phyloP scores from a whole-genome alignment of 1,140 invertebrate genomes.

The Nixonia krombeini region DNA sequence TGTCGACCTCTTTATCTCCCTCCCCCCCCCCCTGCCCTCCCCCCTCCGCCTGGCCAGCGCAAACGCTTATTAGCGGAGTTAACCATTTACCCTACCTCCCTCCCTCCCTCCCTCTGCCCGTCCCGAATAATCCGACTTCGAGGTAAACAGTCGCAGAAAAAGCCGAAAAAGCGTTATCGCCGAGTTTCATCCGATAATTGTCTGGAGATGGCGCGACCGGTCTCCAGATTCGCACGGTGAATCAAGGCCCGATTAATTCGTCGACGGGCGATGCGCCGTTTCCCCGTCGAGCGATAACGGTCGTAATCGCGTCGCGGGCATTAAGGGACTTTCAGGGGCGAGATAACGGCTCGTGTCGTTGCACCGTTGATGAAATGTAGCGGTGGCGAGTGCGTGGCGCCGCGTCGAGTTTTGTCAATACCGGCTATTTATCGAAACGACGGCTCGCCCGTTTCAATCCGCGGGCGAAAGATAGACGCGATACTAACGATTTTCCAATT shows the following conservation, averaged over 20 bases:
- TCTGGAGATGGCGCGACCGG: too few species aligned
- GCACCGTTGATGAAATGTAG: constrained; percentile 12
- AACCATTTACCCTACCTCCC: constrained; percentile 28
- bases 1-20: constrained; percentile 24
- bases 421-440: constrained; percentile 37
- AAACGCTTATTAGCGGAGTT: constrained; percentile 52
- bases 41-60: too few species aligned
- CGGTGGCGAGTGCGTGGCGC: constrained; percentile 1
- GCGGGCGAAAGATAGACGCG: constrained; percentile 52
- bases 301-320: too few species aligned
- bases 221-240: too few species aligned
- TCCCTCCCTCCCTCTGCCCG: too few species aligned
- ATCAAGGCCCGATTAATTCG: too few species aligned
- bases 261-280: too few species aligned
- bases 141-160: too few species aligned
- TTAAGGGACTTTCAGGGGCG: too few species aligned
- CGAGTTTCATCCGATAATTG: constrained; percentile 69
- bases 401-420: constrained; percentile 37
- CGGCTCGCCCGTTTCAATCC: constrained; percentile 53
- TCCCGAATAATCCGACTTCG: too few species aligned
- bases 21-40: constrained; percentile 26
- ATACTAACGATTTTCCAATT: constrained; percentile 72
- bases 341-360: too few species aligned
- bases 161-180: constrained; percentile 60
- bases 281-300: too few species aligned